Percentiles rank a stretch among this genome's conserved stretches.
Conservation (phyloP, 2,113 vertebrate genomes). For the Albula glossodonta region DNA sequence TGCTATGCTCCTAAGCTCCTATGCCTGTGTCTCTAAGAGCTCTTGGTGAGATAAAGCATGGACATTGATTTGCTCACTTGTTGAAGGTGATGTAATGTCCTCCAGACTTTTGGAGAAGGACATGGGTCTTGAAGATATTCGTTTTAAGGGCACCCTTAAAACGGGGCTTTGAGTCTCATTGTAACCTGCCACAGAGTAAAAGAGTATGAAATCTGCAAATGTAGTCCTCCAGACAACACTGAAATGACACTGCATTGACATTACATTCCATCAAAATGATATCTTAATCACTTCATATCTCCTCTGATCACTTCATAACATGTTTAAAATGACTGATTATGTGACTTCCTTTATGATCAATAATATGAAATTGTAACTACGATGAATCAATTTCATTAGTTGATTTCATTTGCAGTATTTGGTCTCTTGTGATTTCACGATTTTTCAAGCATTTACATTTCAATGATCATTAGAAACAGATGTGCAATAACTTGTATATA, state of each 20-base stretch:
- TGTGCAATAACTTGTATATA: no score
- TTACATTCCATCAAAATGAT: neutral
- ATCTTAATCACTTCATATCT: neutral
- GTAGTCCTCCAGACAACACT: neutral
- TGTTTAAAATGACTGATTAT: neutral
- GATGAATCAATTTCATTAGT: no score
- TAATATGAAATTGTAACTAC: no score
- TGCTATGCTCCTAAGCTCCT: neutral
- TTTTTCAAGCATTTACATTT: neutral
- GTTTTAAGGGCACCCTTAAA: slow-evolving; percentile 74
- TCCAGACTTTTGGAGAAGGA: slow-evolving; percentile 87
- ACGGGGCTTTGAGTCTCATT: slow-evolving; percentile 70
- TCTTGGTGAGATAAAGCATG: neutral
- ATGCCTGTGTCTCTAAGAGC: neutral
- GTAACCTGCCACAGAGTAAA: slow-evolving; percentile 78
- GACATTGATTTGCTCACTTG: slow-evolving; percentile 75
- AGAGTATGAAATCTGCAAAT: slow-evolving; percentile 71
- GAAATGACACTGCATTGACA: neutral
- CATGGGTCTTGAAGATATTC: slow-evolving; percentile 70
- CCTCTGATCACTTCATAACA: neutral
- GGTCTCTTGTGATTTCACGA: no score
- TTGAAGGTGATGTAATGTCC: slow-evolving; percentile 75
- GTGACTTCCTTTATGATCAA: neutral
- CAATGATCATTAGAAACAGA: no score
- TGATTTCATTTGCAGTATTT: no score